Evolutionary conservation across 2,797 vertebrate genomes (phyloP).

Genomic region (Scolopax rusticola): DNA sequence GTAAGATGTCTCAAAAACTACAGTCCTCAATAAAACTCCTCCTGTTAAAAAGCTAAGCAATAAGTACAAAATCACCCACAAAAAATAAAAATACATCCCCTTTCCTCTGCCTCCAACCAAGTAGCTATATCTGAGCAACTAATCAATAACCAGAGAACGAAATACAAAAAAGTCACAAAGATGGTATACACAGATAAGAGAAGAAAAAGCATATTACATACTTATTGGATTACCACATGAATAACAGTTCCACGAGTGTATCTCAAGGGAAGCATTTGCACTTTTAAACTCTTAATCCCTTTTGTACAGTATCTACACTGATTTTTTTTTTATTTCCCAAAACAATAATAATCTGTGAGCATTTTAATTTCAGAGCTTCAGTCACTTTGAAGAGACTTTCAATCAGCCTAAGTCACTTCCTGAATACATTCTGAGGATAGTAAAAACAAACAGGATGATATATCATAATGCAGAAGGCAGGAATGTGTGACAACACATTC

Average conservation of each 20-base stretch:
- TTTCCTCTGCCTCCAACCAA: not conserved
- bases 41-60: not conserved
- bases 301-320: not conserved
- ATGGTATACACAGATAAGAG: not conserved
- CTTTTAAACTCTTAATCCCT: not conserved
- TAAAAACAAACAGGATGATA: not conserved
- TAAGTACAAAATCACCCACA: not conserved
- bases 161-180: not conserved
- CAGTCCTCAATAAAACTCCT: not conserved
- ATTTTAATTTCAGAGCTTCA: not conserved
- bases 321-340: not conserved
- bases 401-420: not conserved
- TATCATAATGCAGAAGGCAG: not conserved
- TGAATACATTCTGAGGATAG: not conserved
- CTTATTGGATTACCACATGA: not conserved
- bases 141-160: not conserved
- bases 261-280: not conserved
- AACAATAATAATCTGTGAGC: not conserved
- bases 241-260: not conserved
- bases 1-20: not conserved
- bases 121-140: not conserved
- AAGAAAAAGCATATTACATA: not conserved
- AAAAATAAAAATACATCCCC: not conserved
- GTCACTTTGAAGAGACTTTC: not conserved
- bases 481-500: not conserved